Percentiles rank a stretch among this genome's conserved stretches.
Evolutionary conservation across 2,113 vertebrate species (phyloP).

Genomic region (Toxotes jaculatrix): DNA sequence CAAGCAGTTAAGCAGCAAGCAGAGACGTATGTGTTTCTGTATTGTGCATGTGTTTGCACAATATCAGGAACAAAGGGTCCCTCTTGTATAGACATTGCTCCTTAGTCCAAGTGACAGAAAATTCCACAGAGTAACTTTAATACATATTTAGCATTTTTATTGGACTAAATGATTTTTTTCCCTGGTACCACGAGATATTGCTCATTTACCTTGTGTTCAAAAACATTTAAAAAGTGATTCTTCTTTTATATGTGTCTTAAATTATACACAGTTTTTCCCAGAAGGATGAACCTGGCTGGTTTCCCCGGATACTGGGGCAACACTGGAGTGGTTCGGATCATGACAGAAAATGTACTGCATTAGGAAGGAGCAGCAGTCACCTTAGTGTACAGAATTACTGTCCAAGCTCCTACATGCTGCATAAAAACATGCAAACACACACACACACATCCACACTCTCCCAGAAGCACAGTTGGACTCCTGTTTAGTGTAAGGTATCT

Average conservation of each 20-base stretch:
- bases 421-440: slow-evolving; percentile 56
- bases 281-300: background rate
- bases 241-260: background rate
- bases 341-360: slow-evolving; percentile 19
- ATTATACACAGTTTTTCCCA: background rate
- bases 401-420: slow-evolving; percentile 26
- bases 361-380: slow-evolving; percentile 28
- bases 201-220: background rate
- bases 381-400: slow-evolving; percentile 41
- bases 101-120: too few relatives aligned
- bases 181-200: too few relatives aligned
- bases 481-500: slow-evolving; percentile 73
- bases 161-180: too few relatives aligned
- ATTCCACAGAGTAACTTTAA: too few relatives aligned
- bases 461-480: slow-evolving; percentile 67
- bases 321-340: background rate
- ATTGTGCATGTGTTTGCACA: background rate
- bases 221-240: background rate
- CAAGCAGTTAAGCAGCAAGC: slow-evolving; percentile 20
- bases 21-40: background rate
- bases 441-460: slow-evolving; percentile 49
- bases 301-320: background rate
- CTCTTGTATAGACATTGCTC: too few relatives aligned
- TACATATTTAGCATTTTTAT: too few relatives aligned
- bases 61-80: background rate